These are phyloP conservation scores for Oscheius sp. DNA, from an alignment of 2,888 invertebrate genomes.

Conservation along the genomic window DNA sequence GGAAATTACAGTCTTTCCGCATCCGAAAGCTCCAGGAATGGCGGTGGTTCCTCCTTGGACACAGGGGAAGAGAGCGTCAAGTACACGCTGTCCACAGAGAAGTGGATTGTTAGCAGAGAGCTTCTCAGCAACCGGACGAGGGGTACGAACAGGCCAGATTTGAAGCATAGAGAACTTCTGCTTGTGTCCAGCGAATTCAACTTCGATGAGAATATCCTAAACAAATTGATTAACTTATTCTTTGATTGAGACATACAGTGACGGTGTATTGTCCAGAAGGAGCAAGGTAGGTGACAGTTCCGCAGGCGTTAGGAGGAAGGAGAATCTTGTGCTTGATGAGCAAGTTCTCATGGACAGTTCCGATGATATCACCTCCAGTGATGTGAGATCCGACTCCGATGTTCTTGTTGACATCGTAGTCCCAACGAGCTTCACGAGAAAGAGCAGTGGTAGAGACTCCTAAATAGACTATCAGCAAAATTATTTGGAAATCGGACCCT, in stretches of 20 bases:
- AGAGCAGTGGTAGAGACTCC: conserved; percentile 88
- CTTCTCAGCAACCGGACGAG: conserved; percentile 94
- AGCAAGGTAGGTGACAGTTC: conserved; percentile 94
- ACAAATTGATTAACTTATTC: conserved; percentile 36
- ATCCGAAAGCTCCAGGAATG: conserved; percentile 88
- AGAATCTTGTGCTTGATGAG: conserved; percentile 96
- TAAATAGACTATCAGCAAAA: conserved; percentile 25
- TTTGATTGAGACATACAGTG: conserved; percentile 75
- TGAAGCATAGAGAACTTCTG: conserved; percentile 94
- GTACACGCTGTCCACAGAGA: conserved; percentile 94
- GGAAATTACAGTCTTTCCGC: conserved; percentile 99
- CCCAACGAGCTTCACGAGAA: conserved; percentile 85
- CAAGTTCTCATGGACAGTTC: conserved; percentile 94
- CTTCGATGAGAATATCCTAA: conserved; percentile 93
- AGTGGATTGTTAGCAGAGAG: conserved; percentile 97
- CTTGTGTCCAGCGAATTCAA: conserved; percentile 95
- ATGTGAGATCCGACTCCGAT: conserved; percentile 91
- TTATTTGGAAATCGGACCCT: conserved; percentile 76
- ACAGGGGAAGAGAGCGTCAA: conserved; percentile 97
- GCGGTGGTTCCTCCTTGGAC: conserved; percentile 72
- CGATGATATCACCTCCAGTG: conserved; percentile 94
- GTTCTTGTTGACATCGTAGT: conserved; percentile 80
- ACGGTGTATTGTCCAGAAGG: conserved; percentile 91
- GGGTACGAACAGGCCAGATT: conserved; percentile 95
- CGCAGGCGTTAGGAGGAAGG: conserved; percentile 91